Percentiles rank a stretch among this genome's conserved stretches.
Conservation (phyloP, 2,888 invertebrate species). For the Agrotis clavis region DNA sequence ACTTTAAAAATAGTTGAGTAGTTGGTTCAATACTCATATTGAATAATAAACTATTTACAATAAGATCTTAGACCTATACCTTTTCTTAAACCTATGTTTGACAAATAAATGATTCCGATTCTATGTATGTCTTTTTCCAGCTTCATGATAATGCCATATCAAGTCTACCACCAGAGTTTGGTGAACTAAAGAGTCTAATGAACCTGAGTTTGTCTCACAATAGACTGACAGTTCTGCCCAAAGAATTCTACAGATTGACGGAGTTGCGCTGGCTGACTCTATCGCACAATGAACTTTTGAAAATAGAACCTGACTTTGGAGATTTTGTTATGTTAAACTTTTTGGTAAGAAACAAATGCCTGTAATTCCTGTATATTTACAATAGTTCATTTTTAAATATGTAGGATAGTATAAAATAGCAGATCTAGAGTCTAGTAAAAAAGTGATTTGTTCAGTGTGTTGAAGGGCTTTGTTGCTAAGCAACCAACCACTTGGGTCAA, state of each 20-base stretch:
- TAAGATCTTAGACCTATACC: too few species aligned
- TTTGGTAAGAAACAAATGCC: slow-evolving; percentile 77
- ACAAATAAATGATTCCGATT: too few species aligned
- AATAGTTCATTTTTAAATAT: too few species aligned
- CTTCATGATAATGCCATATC: slow-evolving; percentile 96
- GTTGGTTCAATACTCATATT: background rate
- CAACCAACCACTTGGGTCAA: background rate
- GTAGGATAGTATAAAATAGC: background rate
- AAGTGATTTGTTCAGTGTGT: background rate
- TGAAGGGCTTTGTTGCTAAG: background rate
- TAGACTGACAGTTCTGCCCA: slow-evolving; percentile 92
- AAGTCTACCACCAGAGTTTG: slow-evolving; percentile 94
- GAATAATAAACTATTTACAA: too few species aligned
- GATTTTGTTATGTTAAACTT: slow-evolving; percentile 94
- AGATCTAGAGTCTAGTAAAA: too few species aligned
- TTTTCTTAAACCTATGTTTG: too few species aligned
- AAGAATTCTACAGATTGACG: slow-evolving; percentile 93
- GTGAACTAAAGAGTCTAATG: slow-evolving; percentile 92
- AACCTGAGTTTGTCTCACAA: slow-evolving; percentile 94
- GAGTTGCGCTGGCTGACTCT: slow-evolving; percentile 94
- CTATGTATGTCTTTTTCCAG: slow-evolving; percentile 83
- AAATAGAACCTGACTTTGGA: slow-evolving; percentile 93
- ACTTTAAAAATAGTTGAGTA: background rate
- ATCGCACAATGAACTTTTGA: slow-evolving; percentile 93
- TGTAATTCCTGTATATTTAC: too few species aligned